Conservation (phyloP, 2,113 vertebrate genomes). For the Nerophis ophidion region DNA sequence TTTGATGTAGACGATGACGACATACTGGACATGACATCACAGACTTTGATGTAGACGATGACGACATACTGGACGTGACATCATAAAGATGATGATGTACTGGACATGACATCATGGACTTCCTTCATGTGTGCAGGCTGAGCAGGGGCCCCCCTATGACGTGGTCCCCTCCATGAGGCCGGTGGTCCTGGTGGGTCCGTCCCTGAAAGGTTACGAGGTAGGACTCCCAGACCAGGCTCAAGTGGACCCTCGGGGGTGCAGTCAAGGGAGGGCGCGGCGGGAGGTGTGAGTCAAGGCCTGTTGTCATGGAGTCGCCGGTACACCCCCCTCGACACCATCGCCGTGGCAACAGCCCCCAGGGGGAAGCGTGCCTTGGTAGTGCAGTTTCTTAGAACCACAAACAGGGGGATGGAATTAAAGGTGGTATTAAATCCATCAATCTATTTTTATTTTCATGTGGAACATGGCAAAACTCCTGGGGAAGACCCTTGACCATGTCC, state of each 20-base stretch:
- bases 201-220: constrained; percentile 98
- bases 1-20: too few species aligned
- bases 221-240: constrained; percentile 8
- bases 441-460: too few species aligned
- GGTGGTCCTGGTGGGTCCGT: constrained; percentile 93
- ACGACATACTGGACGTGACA: too few species aligned
- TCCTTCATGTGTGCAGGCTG: constrained; percentile 70
- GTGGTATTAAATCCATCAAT: too few species aligned
- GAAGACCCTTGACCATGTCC: too few species aligned
- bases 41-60: too few species aligned
- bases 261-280: neutral
- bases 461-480: too few species aligned
- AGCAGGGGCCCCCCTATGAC: constrained; percentile 94
- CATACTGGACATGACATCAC: too few species aligned
- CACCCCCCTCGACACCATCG: constrained; percentile 56
- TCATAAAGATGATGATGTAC: too few species aligned
- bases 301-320: constrained; percentile 63
- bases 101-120: too few species aligned
- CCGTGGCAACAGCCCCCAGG: constrained; percentile 69
- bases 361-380: constrained; percentile 49
- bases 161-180: constrained; percentile 98
- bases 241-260: neutral
- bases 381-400: too few species aligned
- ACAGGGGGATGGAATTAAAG: too few species aligned
- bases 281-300: constrained; percentile 26